phyloP scores from a whole-genome alignment of 2,113 vertebrate species.

The Zosterops hypoxanthus region DNA sequence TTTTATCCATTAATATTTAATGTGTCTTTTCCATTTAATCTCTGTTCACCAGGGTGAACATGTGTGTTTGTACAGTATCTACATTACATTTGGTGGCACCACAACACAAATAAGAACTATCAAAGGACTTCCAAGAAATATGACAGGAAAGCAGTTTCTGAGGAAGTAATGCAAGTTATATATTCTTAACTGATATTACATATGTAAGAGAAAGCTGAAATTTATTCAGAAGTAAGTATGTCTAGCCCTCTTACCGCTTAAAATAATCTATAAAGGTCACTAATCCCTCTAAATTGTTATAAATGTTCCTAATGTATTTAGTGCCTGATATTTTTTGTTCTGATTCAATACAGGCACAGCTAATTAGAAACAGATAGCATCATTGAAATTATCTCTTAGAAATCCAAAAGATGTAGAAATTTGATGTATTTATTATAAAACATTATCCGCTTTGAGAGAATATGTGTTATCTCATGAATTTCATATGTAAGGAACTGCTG shows the following conservation, averaged over 20 bases:
- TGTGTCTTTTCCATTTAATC: background rate
- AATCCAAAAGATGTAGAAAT: background rate
- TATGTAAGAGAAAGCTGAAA: background rate
- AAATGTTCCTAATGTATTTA: background rate
- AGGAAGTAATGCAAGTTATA: background rate
- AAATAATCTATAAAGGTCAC: background rate
- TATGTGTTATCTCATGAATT: background rate
- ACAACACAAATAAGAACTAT: background rate
- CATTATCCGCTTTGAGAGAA: background rate
- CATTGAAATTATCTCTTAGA: background rate
- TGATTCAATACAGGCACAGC: background rate
- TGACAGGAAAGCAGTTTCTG: background rate
- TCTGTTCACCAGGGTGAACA: background rate
- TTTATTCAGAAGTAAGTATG: background rate
- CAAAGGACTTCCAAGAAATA: background rate
- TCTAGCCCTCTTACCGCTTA: background rate
- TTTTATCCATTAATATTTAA: background rate
- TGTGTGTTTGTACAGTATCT: background rate
- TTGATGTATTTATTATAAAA: background rate
- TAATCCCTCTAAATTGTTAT: background rate
- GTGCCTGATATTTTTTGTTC: background rate
- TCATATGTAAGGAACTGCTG: background rate
- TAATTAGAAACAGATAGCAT: background rate
- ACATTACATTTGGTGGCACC: accelerated
- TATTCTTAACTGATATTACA: background rate